Evolutionary conservation across 2,797 vertebrate genomes (phyloP).

Genomic region (Mastacembelus armatus): DNA sequence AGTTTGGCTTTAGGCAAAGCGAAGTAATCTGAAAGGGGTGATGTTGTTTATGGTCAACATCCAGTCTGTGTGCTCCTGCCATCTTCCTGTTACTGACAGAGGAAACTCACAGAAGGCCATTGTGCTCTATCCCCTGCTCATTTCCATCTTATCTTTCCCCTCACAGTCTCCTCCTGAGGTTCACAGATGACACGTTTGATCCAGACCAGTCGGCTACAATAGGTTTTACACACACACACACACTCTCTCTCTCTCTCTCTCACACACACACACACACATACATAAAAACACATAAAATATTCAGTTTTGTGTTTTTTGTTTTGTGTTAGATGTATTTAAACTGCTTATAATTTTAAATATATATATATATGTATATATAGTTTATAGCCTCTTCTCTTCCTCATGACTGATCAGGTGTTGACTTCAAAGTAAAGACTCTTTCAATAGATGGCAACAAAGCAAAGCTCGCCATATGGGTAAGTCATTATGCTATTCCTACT

Average conservation of each 20-base stretch:
- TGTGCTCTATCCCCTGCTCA: constrained; percentile 22
- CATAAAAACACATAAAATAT: not conserved
- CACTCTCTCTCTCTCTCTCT: no score
- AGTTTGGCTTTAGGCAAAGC: not conserved
- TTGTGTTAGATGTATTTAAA: not conserved
- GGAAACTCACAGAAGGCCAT: not conserved
- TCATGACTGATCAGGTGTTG: constrained; percentile 87
- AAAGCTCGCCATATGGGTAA: constrained; percentile 98
- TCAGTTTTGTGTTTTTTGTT: no score
- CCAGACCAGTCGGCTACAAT: constrained; percentile 97
- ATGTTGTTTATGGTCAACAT: no score
- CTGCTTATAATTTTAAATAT: not conserved
- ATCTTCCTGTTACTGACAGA: not conserved
- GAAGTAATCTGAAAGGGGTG: no score
- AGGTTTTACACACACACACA: constrained; percentile 86
- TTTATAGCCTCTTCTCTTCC: not conserved
- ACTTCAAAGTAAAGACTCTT: constrained; percentile 99
- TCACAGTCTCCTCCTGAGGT: constrained; percentile 93
- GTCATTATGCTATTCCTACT: not conserved
- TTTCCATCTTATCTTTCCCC: constrained; percentile 22
- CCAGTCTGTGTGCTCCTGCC: not conserved
- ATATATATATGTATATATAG: no score
- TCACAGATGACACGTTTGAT: constrained; percentile 98
- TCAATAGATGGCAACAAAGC: constrained; percentile 97
- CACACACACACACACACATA: not conserved